Evolutionary conservation across 1,140 invertebrate genomes (phyloP).

Genomic region (Tetranychus urticae): DNA sequence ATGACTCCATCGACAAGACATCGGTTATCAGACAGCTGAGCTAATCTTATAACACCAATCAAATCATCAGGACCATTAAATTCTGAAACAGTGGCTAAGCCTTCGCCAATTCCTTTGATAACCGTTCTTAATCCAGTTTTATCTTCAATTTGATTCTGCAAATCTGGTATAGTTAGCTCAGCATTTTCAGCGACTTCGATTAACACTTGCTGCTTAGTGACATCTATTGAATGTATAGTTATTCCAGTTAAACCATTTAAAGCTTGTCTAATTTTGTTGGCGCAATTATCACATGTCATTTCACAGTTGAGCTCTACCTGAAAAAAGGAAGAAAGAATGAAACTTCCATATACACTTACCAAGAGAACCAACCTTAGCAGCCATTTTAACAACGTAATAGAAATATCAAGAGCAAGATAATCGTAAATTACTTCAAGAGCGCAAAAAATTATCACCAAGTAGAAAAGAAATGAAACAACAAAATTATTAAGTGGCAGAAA

Average conservation of each 20-base stretch:
- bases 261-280: not conserved
- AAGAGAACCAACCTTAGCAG: too few relatives aligned
- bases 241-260: not conserved
- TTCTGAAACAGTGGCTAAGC: not conserved
- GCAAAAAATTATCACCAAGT: too few relatives aligned
- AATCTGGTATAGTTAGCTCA: not conserved
- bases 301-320: conserved; percentile 13
- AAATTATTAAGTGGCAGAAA: too few relatives aligned
- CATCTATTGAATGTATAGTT: conserved; percentile 2
- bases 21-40: not conserved
- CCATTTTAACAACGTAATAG: too few relatives aligned
- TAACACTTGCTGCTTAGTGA: conserved; percentile 1
- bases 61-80: not conserved
- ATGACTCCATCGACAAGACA: conserved; percentile 10
- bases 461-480: too few relatives aligned
- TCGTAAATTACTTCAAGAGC: too few relatives aligned
- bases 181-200: conserved; percentile 2
- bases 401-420: too few relatives aligned
- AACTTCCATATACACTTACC: not conserved
- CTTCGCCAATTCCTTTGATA: conserved; percentile 4
- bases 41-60: conserved; percentile 7
- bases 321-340: not conserved
- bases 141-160: conserved; percentile 4
- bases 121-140: conserved; percentile 3
- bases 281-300: conserved; percentile 5